These are phyloP conservation scores for Calephelis virginiensis DNA, from an alignment of 1,140 invertebrate genomes.

Conservation along the genomic window DNA sequence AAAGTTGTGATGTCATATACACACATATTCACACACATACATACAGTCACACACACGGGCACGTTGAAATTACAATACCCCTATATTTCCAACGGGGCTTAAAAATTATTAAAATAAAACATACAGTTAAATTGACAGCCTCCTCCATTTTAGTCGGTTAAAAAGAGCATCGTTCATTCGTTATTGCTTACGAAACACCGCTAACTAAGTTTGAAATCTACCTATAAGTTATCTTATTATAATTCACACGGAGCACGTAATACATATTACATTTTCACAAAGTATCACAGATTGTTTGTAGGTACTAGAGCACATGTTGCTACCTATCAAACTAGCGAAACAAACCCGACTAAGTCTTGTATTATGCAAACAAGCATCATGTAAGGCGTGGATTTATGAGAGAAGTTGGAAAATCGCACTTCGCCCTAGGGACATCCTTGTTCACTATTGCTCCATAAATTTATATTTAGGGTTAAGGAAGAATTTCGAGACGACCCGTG, in stretches of 20 bases:
- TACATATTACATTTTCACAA: constrained; percentile 19
- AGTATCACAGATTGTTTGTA: constrained; percentile 28
- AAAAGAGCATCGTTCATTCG: no score
- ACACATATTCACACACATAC: no score
- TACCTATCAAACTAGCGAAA: constrained; percentile 68
- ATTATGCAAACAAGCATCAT: constrained; percentile 77
- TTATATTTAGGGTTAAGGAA: constrained; percentile 57
- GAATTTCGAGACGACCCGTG: constrained; percentile 30
- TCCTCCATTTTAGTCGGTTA: no score
- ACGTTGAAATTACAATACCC: no score
- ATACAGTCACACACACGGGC: no score
- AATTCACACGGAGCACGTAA: constrained; percentile 6
- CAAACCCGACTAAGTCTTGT: constrained; percentile 75
- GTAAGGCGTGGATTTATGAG: constrained; percentile 76
- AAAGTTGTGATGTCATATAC: no score
- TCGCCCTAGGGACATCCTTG: constrained; percentile 49
- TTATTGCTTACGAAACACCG: no score
- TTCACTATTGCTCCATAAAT: constrained; percentile 63
- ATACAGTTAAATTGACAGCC: no score
- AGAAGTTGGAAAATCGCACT: constrained; percentile 67
- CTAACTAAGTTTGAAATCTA: neutral
- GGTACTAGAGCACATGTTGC: constrained; percentile 45
- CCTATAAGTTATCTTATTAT: neutral
- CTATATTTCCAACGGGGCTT: no score
- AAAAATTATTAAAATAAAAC: no score